phyloP scores from a whole-genome alignment of 2,113 vertebrate species.

The Rhagologus leucostigma region DNA sequence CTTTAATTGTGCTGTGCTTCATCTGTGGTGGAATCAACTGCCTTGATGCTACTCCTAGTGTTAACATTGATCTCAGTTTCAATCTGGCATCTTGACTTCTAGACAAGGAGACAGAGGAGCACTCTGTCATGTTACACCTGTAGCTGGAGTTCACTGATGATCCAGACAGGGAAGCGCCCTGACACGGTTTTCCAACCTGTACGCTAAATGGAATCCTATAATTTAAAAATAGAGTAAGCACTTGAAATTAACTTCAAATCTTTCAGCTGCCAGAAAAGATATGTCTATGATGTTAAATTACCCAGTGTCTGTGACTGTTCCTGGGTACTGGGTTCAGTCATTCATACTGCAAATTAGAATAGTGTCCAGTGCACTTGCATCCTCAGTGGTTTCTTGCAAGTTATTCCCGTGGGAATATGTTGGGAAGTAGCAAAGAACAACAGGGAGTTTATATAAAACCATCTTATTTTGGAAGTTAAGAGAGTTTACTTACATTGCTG shows the following conservation, averaged over 20 bases:
- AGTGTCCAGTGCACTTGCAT: not conserved
- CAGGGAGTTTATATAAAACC: not conserved
- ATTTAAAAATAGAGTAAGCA: not conserved
- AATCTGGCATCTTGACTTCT: not conserved
- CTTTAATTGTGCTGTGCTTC: not conserved
- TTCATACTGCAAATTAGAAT: not conserved
- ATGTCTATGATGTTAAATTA: not conserved
- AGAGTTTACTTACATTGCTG: not conserved
- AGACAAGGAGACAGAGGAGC: not conserved
- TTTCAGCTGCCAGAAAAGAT: not conserved
- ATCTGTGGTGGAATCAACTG: not conserved
- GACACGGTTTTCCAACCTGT: not conserved
- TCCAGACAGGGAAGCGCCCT: not conserved
- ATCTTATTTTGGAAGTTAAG: not conserved
- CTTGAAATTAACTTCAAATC: not conserved
- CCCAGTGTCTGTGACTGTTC: not conserved
- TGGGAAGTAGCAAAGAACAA: not conserved
- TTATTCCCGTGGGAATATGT: not conserved
- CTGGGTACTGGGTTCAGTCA: not conserved
- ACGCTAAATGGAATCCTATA: rapidly evolving
- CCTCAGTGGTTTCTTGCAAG: not conserved
- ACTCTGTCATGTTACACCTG: not conserved
- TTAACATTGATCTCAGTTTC: not conserved
- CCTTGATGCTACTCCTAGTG: not conserved
- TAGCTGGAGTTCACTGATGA: not conserved